Conservation (phyloP, 1,140 invertebrate species). For the Thaumatotibia leucotreta region DNA sequence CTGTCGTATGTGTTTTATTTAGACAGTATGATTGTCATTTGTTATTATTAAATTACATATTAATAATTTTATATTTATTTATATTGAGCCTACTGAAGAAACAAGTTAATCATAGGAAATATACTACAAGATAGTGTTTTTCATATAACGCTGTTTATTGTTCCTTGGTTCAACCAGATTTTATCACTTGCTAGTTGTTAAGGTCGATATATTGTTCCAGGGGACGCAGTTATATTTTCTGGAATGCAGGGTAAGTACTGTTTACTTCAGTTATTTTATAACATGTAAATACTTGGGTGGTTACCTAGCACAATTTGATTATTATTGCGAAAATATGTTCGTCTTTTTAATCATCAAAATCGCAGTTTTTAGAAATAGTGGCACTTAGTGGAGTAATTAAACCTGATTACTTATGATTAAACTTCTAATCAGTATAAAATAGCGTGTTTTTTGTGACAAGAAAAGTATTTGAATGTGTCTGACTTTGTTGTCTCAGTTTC, state of each 20-base stretch:
- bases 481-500: too few relatives aligned
- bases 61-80: not conserved
- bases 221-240: conserved; percentile 77
- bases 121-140: not conserved
- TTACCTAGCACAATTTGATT: not conserved
- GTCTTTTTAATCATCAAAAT: not conserved
- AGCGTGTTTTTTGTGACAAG: too few relatives aligned
- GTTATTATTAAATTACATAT: conserved; percentile 17
- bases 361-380: too few relatives aligned
- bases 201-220: conserved; percentile 54
- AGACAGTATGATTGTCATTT: conserved; percentile 13
- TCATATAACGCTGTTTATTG: not conserved
- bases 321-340: not conserved
- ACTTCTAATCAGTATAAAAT: too few relatives aligned
- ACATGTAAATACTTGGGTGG: not conserved
- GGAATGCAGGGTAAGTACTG: conserved; percentile 76
- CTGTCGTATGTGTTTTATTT: not conserved
- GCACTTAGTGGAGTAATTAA: too few relatives aligned
- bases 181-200: not conserved
- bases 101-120: not conserved
- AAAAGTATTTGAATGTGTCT: too few relatives aligned
- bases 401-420: too few relatives aligned
- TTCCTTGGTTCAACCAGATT: not conserved
- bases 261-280: not conserved
- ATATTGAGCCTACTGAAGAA: not conserved